Evolutionary conservation across 2,113 vertebrate species (phyloP), one percentile per base, ranked within the genome.

Genomic region (Chitala chitala): DNA sequence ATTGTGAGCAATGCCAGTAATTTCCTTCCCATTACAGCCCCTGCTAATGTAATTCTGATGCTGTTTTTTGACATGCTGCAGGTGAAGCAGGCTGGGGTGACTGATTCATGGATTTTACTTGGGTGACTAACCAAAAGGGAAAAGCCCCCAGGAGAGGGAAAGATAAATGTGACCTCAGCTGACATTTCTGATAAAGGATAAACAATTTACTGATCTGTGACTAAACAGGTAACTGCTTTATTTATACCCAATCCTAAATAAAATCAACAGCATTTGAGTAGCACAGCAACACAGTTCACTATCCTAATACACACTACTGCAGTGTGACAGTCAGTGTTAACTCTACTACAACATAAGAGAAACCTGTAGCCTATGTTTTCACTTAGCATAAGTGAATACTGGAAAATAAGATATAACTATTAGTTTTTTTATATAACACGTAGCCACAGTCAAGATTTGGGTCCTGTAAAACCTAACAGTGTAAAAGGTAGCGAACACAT

Each of bases 91-190:
- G 15, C 69, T 54, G 50, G 9, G 36, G 29, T 36, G 42, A 64
- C 20, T 54, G 36, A 72, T 58, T 65, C 51, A 73, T 73, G 51
- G 20, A 40, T 42, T 48, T 78, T 51, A 17, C 74, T 59, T 51
- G 50, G 48, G 26, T 72, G 63, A 72, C 50, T 71, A 31, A 44
- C 36, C n/a, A 31, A 69, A 66, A 15, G 53, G n/a, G 24, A 81
- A 55, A 50, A 15, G 17, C 53, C 64, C 48, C n/a, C 10, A 1
- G 46, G 44, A 38, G 61, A 38, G 8, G 7, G 56, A 24, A 44
- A 66, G 22, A 69, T 42, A 42, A 3, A 65, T 40, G 20, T 42
- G 8, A 66, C 69, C 51, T 71, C n/a, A n/a, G 9, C n/a, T 7
- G 10, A 12, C 38, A 40, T 40, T 38, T 51, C 36, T 71, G 69